Evolutionary conservation across 2,888 invertebrate genomes (phyloP).

Genomic region (Isoperla grammatica): DNA sequence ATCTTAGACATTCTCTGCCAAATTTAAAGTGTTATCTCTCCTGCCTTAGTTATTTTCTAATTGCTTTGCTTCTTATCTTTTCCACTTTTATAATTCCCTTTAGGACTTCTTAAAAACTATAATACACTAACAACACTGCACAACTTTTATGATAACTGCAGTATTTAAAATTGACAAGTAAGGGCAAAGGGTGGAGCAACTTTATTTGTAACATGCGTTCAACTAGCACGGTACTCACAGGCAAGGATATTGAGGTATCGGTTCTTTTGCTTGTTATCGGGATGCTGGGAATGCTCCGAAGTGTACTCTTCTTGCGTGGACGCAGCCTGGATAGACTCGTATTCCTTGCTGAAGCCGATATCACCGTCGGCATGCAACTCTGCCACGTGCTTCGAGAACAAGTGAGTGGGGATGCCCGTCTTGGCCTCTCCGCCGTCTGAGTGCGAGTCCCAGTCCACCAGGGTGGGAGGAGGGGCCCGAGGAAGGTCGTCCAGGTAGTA

Average conservation of each 20-base stretch:
- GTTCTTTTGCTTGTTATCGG: slow-evolving; percentile 91
- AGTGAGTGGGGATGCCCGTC: slow-evolving; percentile 68
- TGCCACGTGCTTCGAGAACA: slow-evolving; percentile 80
- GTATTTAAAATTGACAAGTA: no score
- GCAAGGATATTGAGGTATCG: slow-evolving; percentile 94
- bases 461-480: slow-evolving; percentile 46
- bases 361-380: slow-evolving; percentile 88
- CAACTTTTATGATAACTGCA: no score
- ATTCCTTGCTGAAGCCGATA: slow-evolving; percentile 92
- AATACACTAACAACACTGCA: no score
- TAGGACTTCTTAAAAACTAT: no score
- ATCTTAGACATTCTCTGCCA: no score
- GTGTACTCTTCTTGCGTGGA: slow-evolving; percentile 69
- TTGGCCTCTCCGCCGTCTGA: slow-evolving; percentile 44
- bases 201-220: no score
- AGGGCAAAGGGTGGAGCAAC: no score
- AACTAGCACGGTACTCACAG: slow-evolving; percentile 59
- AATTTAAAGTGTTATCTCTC: no score
- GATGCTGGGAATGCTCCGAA: slow-evolving; percentile 81
- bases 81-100: no score
- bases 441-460: slow-evolving; percentile 56
- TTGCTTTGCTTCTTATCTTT: no score
- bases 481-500: slow-evolving; percentile 73
- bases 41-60: no score
- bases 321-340: slow-evolving; percentile 79